phyloP scores from a whole-genome alignment of 2,888 invertebrate genomes.

The Ichneumon xanthorius region DNA sequence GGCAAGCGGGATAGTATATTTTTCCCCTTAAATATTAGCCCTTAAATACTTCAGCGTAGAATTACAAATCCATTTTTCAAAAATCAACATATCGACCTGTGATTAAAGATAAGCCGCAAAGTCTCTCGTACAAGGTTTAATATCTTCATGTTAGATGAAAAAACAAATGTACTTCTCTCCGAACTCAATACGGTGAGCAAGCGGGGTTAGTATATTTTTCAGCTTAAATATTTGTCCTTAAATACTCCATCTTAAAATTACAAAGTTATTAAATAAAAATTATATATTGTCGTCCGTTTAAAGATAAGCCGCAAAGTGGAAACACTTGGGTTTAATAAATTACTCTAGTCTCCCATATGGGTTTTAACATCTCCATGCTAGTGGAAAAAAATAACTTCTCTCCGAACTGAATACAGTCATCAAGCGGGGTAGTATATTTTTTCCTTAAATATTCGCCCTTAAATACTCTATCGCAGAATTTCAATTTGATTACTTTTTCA shows the following conservation, averaged over 20 bases:
- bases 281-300: not conserved
- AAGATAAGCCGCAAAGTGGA: not conserved
- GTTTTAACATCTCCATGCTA: not conserved
- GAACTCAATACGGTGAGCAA: not conserved
- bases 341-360: not conserved
- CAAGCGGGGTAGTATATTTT: not conserved
- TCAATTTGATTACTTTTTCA: no score
- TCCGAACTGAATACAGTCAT: not conserved
- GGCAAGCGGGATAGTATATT: not conserved
- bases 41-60: no score
- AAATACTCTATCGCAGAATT: no score
- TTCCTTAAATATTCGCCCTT: constrained; percentile 60
- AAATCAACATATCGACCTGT: not conserved
- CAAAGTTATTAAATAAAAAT: no score
- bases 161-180: constrained; percentile 65
- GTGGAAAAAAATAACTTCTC: not conserved
- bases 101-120: not conserved
- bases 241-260: no score
- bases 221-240: constrained; percentile 58
- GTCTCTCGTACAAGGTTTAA: not conserved
- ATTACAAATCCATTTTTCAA: no score
- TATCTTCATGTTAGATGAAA: constrained; percentile 48
- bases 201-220: constrained; percentile 21
- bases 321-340: not conserved
- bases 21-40: constrained; percentile 59